Evolutionary conservation across 2,113 vertebrate genomes (phyloP).

Genomic region (Lagenorhynchus albirostris): DNA sequence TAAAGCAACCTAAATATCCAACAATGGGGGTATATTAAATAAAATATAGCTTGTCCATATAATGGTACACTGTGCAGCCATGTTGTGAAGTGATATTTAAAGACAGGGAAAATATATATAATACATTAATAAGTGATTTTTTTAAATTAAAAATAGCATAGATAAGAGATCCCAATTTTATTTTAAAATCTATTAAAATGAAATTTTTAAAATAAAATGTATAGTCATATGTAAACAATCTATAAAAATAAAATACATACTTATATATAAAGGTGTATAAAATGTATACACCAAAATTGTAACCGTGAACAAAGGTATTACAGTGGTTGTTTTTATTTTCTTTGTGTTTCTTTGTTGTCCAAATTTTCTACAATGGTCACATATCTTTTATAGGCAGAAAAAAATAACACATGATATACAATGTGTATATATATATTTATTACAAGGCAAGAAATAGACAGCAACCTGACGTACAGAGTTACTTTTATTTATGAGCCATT

Average conservation of each 20-base stretch:
- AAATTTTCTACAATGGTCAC: background rate
- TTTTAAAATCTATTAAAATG: background rate
- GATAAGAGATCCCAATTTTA: background rate
- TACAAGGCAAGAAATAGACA: background rate
- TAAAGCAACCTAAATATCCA: background rate
- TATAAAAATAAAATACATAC: background rate
- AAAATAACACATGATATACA: background rate
- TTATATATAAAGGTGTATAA: background rate
- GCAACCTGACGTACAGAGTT: background rate
- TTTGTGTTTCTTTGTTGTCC: background rate
- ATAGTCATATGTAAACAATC: background rate
- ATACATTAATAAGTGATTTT: background rate
- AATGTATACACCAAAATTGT: background rate
- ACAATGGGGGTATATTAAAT: background rate
- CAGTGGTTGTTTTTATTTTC: background rate
- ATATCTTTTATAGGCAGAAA: background rate
- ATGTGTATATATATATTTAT: background rate
- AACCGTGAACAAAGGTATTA: background rate
- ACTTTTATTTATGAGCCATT: slow-evolving; percentile 22
- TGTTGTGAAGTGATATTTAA: background rate
- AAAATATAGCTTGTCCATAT: background rate
- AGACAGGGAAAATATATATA: background rate
- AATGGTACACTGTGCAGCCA: background rate
- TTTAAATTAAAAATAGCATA: background rate
- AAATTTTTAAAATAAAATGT: background rate